Conservation (phyloP, 2,797 vertebrate species). For the Fundulus diaphanus region DNA sequence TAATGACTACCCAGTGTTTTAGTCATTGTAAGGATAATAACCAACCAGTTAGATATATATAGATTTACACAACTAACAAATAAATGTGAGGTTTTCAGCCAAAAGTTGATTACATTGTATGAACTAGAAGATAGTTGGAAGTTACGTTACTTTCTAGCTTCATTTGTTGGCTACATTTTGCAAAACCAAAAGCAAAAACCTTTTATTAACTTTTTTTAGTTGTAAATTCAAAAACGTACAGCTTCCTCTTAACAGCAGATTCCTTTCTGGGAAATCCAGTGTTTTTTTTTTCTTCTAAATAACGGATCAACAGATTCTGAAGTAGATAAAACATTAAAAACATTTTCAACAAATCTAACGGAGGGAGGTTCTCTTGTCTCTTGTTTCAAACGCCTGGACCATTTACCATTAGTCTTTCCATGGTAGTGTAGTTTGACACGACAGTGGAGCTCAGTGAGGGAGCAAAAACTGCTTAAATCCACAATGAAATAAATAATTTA, state of each 20-base stretch:
- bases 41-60: background rate
- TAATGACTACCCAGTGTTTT: background rate
- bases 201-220: background rate
- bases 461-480: conserved; percentile 22
- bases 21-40: too few relatives aligned
- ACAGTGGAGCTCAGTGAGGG: background rate
- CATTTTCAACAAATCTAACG: background rate
- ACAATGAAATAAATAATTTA: conserved; percentile 49
- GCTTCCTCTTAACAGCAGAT: background rate
- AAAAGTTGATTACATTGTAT: background rate
- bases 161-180: background rate
- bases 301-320: background rate
- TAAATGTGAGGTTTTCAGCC: background rate
- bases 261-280: background rate
- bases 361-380: background rate
- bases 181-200: background rate
- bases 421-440: background rate
- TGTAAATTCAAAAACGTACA: background rate
- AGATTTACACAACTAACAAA: background rate
- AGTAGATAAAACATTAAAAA: background rate
- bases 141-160: background rate
- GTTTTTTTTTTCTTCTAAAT: background rate
- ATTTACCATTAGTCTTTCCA: background rate
- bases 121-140: too few relatives aligned
- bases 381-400: background rate